Evolutionary conservation across 2,113 vertebrate species (phyloP), one percentile per base, ranked within the genome.

Genomic region (Rhagologus leucostigma): DNA sequence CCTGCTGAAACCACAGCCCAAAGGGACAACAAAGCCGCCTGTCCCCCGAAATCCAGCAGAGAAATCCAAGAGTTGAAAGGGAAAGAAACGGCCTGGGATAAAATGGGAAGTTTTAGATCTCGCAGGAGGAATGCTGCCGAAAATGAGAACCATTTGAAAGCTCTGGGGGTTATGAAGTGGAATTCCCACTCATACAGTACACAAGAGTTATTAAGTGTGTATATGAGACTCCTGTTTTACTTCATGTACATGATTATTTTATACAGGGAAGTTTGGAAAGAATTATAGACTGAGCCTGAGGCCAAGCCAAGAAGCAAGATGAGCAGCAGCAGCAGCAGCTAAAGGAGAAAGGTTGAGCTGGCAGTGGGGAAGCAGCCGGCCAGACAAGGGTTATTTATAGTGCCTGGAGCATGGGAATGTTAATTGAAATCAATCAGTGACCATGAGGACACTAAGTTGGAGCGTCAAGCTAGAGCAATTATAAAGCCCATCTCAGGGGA

Each of bases 211-310:
- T 98, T 98, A 98, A 98, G 98, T 98, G 98, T 97, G 96, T 97
- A 96, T 97, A 97, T 89, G 96, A 98, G 97, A 97, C 97, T 97
- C 97, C 98, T 98, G 98, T 98, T 98, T 98, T 98, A 97, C 97
- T 98, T 98, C 98, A 98, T 97, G 97, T 98, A 98, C 97, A 97
- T 98, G 98, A 98, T 98, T 98, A 98, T 98, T 98, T 98, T 98
- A 98, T 98, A 98, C 97, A 97, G 97, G 97, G 90, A 78, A 96
- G 96, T 97, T 98, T 98, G 98, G 98, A 98, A 98, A 98, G 98
- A 98, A 97, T 98, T 98, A 98, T 97, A 97, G 97, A 79, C 97
- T 98, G 97, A 97, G 96, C 93, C 90, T 97, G 97, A 97, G 97
- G 98, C 95, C 95, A 77, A 95, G 98, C 97, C 97, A 97, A 97